Evolutionary conservation across 2,113 vertebrate genomes (phyloP).

Genomic region (Steatornis caripensis): DNA sequence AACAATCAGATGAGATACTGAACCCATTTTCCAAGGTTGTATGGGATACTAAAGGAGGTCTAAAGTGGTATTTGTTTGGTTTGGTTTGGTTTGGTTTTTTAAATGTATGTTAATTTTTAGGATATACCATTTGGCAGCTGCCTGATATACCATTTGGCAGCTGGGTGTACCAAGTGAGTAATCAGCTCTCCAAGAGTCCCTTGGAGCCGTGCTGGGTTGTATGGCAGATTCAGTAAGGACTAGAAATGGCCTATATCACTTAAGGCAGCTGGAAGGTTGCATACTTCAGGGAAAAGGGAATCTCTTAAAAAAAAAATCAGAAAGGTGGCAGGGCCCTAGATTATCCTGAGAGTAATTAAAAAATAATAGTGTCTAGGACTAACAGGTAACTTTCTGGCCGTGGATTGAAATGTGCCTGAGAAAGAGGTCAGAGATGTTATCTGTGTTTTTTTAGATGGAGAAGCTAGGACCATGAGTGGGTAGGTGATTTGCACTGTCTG

Average conservation of each 20-base stretch:
- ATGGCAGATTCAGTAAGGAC: background rate
- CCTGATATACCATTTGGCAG: background rate
- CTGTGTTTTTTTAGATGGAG: fast-evolving
- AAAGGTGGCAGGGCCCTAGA: background rate
- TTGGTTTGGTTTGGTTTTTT: background rate
- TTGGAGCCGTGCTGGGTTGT: background rate
- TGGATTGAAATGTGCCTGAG: background rate
- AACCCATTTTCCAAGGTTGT: background rate
- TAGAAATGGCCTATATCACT: background rate
- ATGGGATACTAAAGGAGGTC: background rate
- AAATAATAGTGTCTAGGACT: background rate
- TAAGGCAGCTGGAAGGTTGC: background rate
- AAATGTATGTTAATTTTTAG: background rate
- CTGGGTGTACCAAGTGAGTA: background rate
- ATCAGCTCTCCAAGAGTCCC: background rate
- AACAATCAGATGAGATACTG: background rate
- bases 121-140: background rate
- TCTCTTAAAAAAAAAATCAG: background rate
- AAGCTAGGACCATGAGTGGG: background rate
- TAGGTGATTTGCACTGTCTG: fast-evolving
- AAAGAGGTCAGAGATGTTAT: background rate
- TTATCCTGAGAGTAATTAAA: background rate
- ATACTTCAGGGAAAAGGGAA: background rate
- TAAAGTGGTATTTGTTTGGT: background rate
- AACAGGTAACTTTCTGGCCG: background rate